Base-by-base conservation (phyloP, 2,888 invertebrate species). In the Lycocerus yunnanus region DNA sequence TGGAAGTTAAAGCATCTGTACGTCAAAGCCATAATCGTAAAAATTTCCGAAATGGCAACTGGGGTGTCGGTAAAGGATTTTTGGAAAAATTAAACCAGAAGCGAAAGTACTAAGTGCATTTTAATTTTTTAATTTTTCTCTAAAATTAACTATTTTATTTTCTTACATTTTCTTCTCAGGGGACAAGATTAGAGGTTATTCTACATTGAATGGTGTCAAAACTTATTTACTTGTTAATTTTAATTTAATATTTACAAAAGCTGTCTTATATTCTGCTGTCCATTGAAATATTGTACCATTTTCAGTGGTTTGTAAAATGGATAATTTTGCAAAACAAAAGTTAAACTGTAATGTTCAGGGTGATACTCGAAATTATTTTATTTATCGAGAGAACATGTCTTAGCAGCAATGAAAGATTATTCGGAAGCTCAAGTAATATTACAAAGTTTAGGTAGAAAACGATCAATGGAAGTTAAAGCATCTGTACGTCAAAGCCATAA, bases 341-440 rank as follows among this genome's bases (percentile, higher is more conserved):
- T n/a, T n/a, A n/a, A n/a, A n/a, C n/a, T n/a, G n/a, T n/a, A n/a
- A n/a, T n/a, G n/a, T n/a, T n/a, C n/a, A n/a, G n/a, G n/a, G n/a
- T n/a, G 98, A 0, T 98, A 98, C 84, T 97, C 97, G 0, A 98
- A 98, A 86, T 88, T 98, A 16, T 98, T 98, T 86, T 97, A 97
- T 21, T 88, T 98, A 16, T 97, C 97, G 0, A 90, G 97, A 4
- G 97, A 98, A 87, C 98, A 98, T 84, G 97, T 98, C 0, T 88
- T 98, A 24, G 93, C 94, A 0, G 98, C 98, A 0, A 96, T 98
- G 94, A 97, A 97, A 85, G 98, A 98, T 86, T 98, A 98, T 83
- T 98, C 98, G 0, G 97, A 98, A 87, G 98, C 98, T 0, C 97
- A 97, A 86, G 96, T 96, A 80, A 97, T 97, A 78, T 89, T 97